Evolutionary conservation across 2,113 vertebrate species (phyloP).

Genomic region (Pao palembangensis): DNA sequence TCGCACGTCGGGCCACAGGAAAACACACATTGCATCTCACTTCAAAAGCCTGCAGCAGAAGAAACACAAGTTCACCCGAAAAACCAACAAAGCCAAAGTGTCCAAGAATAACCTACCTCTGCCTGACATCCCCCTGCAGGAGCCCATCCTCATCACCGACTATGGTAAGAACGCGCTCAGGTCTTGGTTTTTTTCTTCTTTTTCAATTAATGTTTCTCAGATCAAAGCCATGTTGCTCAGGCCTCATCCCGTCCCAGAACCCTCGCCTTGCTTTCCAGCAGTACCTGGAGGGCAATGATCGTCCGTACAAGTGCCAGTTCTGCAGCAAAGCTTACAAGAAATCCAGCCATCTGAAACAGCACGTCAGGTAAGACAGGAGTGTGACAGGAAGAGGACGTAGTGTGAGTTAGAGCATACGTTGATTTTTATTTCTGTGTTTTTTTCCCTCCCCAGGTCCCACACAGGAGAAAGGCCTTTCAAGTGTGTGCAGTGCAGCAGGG

Average conservation of each 20-base stretch:
- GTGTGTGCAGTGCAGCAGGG: conserved; percentile 93
- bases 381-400: too few species aligned
- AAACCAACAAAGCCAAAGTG: conserved; percentile 81
- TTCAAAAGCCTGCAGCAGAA: conserved; percentile 90
- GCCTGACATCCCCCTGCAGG: conserved; percentile 92
- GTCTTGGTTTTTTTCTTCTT: neutral
- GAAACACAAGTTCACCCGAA: conserved; percentile 89
- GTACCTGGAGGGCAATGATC: conserved; percentile 89
- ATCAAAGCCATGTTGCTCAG: conserved; percentile 57
- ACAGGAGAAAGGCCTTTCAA: conserved; percentile 97
- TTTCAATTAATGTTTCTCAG: neutral
- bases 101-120: conserved; percentile 84
- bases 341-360: conserved; percentile 97
- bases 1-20: conserved; percentile 93
- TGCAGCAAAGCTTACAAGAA: conserved; percentile 98
- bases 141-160: conserved; percentile 98
- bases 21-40: conserved; percentile 95
- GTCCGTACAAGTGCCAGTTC: conserved; percentile 94
- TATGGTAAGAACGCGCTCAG: conserved; percentile 76
- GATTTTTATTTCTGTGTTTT: neutral
- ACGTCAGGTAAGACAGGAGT: conserved; percentile 83
- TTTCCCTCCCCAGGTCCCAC: conserved; percentile 80
- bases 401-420: neutral
- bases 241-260: conserved; percentile 88
- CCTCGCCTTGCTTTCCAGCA: conserved; percentile 87